Base-by-base conservation (phyloP, 2,888 invertebrate species). In the Griposia aprilina region DNA sequence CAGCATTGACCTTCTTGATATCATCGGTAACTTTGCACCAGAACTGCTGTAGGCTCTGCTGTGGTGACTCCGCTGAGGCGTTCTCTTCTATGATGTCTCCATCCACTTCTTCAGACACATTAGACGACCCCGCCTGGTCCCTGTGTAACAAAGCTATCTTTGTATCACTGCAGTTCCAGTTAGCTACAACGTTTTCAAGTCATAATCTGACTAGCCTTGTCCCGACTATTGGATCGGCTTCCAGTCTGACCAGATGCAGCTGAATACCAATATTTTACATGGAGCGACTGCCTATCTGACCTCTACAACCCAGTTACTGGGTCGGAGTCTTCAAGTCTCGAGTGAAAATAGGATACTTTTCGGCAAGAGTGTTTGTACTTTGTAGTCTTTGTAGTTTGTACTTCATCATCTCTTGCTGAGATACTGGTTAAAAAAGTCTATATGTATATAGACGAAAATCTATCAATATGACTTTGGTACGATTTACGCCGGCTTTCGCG, bases 21-120 rank as follows among this genome's bases (percentile, higher is more conserved):
- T 99, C 99, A 23, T 98, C 98, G 81, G 98, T 97, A 80, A 98
- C 98, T 91, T 98, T 98, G 0, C 97, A 97, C 99, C 99, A 99
- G 94, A 99, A 99, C 81, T 97, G 97, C 81, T 98, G 97, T 71
- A 99, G 96, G 1, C 98, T 98, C 85, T 97, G 97, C 78, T 95
- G 94, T 0, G 94, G 87, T 1, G 89, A 89, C 70, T 96, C 95
- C 0, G 86, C 90, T 0, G 91, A 85, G 0, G 90, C 81, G 87
- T 97, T 97, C 23, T 98, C 98, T 89, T 98, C 98, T 0, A 85
- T 85, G 1, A 89, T 92, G 0, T 95, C 96, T 0, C 91, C 90
- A 8, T 96, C 95, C 2, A 91, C 90, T n/a, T 95, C 96, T 7
- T 96, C 96, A 0, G 92, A 86, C 0, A 90, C 92, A 0, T 88